Base-by-base conservation (phyloP, 2,888 invertebrate genomes). In the Mythimna lalbum region DNA sequence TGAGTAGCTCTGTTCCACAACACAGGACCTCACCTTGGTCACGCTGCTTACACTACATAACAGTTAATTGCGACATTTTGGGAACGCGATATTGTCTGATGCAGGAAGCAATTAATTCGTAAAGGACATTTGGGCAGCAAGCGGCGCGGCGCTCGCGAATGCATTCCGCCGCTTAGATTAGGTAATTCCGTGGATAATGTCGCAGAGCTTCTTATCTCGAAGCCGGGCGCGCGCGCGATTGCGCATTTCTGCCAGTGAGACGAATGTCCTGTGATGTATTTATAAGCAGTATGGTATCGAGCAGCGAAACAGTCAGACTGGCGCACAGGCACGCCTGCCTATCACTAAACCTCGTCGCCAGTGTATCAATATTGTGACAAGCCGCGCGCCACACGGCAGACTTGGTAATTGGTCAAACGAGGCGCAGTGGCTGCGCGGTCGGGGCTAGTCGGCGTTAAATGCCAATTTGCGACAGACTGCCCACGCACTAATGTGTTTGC, bases 91-190 rank as follows among this genome's bases (percentile, higher is more conserved):
- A 73, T 79, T 81, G 79, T 75, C 23, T 60, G 68, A 66, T 39
- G 59, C 63, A 79, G 84, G 84, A 84, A 85, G 76, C 68, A 76
- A 81, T 83, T 85, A 73, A 52, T 59, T 62, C 59, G 63, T 73
- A 65, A 73, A 84, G 77, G 86, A 81, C 81, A 76, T 64, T 59
- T 47, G 47, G 27, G n/a, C 59, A 33, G 59, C 31, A 47, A 21
- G 21, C 47, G 39, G 59, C 23, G 67, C 67, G 21, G 52, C 14
- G 43, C 31, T 17, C 21, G 56, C 50, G 19, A 76, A 66, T 61
- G 66, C 49, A 43, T 49, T 55, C n/a, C 52, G 23, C 14, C 12
- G 53, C 23, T 50, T 39, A 55, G 57, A 47, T 66, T 59, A 53
- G 49, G 39, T 47, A 2, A 57, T 71, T 57, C 23, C 43, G 56